These are phyloP conservation scores for Taphrorychus bicolor DNA, from an alignment of 2,888 invertebrate genomes.

Conservation along the genomic window DNA sequence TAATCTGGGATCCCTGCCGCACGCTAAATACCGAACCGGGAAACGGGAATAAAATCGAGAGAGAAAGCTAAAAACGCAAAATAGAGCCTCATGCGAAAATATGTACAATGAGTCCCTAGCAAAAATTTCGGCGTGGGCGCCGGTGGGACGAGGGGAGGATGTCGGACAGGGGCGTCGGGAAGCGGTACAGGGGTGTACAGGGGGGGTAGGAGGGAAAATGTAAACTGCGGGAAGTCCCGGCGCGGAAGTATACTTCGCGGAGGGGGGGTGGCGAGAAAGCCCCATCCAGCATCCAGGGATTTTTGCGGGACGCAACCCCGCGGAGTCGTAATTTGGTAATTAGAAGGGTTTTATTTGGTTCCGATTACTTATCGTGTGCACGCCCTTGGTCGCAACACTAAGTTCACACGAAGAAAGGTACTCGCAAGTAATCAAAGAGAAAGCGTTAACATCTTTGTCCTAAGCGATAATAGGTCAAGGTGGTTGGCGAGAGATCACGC, in stretches of 20 bases:
- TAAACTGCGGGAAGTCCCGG: constrained; percentile 51
- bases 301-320: background rate
- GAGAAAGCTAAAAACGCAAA: constrained; percentile 57
- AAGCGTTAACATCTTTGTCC: constrained; percentile 37
- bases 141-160: constrained; percentile 42
- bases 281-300: constrained; percentile 50
- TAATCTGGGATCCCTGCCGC: constrained; percentile 41
- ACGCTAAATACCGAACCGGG: constrained; percentile 51
- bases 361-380: background rate
- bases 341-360: constrained; percentile 1
- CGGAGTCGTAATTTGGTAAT: background rate
- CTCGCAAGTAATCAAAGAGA: constrained; percentile 33
- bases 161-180: constrained; percentile 45
- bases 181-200: constrained; percentile 8
- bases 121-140: constrained; percentile 52
- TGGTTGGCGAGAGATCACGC: too few species aligned
- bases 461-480: constrained; percentile 40
- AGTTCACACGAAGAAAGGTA: background rate
- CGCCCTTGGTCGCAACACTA: background rate
- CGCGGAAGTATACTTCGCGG: constrained; percentile 45
- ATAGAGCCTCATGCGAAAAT: constrained; percentile 56
- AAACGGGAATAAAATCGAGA: constrained; percentile 54
- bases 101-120: constrained; percentile 58
- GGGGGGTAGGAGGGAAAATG: constrained; percentile 46
- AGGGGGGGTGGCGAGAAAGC: constrained; percentile 42